Evolutionary conservation across 1,140 invertebrate genomes (phyloP).

Genomic region (Mercenaria mercenaria): DNA sequence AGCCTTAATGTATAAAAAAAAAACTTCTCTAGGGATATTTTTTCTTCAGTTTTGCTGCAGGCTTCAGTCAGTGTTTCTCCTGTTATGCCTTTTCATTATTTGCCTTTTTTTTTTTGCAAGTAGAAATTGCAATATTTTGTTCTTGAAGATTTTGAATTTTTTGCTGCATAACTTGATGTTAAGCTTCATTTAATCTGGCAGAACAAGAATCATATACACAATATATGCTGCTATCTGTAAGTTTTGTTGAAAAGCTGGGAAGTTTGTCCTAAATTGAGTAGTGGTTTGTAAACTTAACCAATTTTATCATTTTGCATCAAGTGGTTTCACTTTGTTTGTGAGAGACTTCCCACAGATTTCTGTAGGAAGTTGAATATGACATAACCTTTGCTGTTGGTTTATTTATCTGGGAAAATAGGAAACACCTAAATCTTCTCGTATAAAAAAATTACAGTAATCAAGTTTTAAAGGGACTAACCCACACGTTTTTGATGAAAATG

Average conservation of each 20-base stretch:
- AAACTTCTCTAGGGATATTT: not conserved
- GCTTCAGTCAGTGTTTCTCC: too few relatives aligned
- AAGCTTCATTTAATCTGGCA: not conserved
- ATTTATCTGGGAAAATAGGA: not conserved
- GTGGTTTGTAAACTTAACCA: not conserved
- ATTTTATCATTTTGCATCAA: not conserved
- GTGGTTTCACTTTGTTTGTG: not conserved
- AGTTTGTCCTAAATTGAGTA: conserved; percentile 9
- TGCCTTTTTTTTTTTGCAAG: too few relatives aligned
- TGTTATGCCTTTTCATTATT: too few relatives aligned
- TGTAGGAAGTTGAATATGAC: not conserved
- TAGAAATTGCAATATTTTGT: not conserved
- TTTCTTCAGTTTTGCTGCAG: not conserved
- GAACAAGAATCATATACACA: not conserved
- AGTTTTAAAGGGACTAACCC: not conserved
- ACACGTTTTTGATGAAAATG: too few relatives aligned
- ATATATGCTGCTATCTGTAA: not conserved
- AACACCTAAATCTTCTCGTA: not conserved
- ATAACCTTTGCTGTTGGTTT: not conserved
- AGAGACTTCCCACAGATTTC: not conserved
- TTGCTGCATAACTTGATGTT: not conserved
- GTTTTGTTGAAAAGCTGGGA: conserved; percentile 4
- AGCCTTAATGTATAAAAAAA: not conserved
- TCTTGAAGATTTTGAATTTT: not conserved
- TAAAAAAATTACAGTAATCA: not conserved